Base-by-base conservation (phyloP, 30 jellyfish, hydroid and myxozoan species). In the Pelagia noctiluca region DNA sequence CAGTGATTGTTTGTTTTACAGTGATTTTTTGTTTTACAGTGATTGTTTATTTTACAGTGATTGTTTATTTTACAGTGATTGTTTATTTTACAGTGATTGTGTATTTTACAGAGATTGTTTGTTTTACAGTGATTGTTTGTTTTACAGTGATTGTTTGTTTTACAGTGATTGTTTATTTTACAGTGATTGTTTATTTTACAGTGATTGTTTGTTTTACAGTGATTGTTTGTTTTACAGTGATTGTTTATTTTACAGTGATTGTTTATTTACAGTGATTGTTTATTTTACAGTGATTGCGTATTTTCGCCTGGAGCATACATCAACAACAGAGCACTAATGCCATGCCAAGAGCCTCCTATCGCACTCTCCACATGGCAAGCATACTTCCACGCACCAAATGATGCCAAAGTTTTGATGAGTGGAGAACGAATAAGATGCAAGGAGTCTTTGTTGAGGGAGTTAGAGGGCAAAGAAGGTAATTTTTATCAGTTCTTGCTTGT, bases 341-440 rank as follows among this genome's bases (percentile, higher is more conserved):
- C 98, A 3, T 91, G 98, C 66, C 98, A 91, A 78, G 98, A 91
- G 50, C 98, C 98, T 2, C 98, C 98, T 3, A 83, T 85, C 32
- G 98, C 98, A 24, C 71, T 85, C 90, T 73, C 98, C 1, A 91
- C 98, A 0, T 91, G 98, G 98, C 95, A 91, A 54, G 98, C 98
- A 0, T 77, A 52, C 61, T 57, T 91, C 31, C 74, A 47, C 13
- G 96, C 79, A 4, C 82, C 46, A 23, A 78, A 53, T 26, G 96
- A 88, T 34, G 32, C 68, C 0, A 72, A 37, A 1, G 98, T 85
- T 32, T 37, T 91, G 65, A 79, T 81, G 77, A 84, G 96, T 84
- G 98, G 98, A 46, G 82, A 91, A 21, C 71, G 68, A 28, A 50
- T 47, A 26, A 23, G n/a, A 11, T 91, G 98, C 52, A 91, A 53